phyloP scores from a whole-genome alignment of 2,797 vertebrate genomes.

The Myoxocephalus aenaeus region DNA sequence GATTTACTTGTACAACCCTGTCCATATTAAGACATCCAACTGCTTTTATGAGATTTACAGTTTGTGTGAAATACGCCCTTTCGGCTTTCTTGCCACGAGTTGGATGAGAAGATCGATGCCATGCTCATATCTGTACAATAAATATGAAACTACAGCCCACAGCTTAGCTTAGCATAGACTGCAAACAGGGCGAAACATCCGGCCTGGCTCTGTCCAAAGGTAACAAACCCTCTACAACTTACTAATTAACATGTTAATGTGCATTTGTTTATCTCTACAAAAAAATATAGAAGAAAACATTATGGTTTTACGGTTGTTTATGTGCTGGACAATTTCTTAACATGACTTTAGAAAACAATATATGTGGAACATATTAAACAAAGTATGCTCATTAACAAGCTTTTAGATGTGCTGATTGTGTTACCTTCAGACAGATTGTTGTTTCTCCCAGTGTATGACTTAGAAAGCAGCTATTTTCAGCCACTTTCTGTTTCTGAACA shows the following conservation, averaged over 20 bases:
- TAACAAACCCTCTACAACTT: background rate
- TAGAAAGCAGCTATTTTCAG: background rate
- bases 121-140: background rate
- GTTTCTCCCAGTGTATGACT: background rate
- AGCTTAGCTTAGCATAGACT: background rate
- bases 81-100: background rate
- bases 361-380: background rate
- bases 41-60: background rate
- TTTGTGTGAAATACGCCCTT: background rate
- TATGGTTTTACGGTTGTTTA: background rate
- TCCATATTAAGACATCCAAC: background rate
- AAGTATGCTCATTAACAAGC: background rate
- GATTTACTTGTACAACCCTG: background rate
- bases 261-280: background rate
- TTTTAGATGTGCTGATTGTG: background rate
- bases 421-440: background rate
- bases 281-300: background rate
- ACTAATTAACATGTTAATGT: background rate
- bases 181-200: background rate
- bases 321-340: background rate
- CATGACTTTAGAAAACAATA: background rate
- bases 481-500: background rate
- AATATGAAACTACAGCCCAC: background rate
- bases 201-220: background rate
- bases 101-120: background rate